Base-by-base conservation (phyloP, 2,888 invertebrate genomes). In the Willowsia nigromaculata region DNA sequence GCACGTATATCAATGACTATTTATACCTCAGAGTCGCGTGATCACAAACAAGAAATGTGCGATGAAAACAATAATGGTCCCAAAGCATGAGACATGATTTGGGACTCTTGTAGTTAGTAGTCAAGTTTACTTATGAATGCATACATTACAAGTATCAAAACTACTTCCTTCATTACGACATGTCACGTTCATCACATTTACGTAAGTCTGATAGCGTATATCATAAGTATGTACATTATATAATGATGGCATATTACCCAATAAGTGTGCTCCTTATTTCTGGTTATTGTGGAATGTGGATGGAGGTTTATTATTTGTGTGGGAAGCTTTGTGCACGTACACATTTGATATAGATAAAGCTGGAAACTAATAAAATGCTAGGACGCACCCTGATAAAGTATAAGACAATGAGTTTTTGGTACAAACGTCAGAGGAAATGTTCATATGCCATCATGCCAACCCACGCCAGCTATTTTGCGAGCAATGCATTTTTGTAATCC, bases 61-160 rank as follows among this genome's bases (percentile, higher is more conserved):
- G 33, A 43, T 53, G 33, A 53, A 53, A 76, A 40, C 47, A n/a
- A 30, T 76, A 81, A 88, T 83, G 74, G 76, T 68, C 40, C 15
- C 15, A 25, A 50, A 47, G 33, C 82, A 88, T 76, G 88, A 76
- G 62, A 47, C 68, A 50, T 81, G 71, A 87, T 81, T 86, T 65
- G 30, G 76, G 47, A 47, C 2, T 71, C 25, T 40, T 6, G n/a
- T 30, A 33, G 65, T 33, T 65, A 30, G n/a, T 3, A n/a, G 50
- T 50, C 3, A 15, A 50, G 50, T 3, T 3, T 15, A 50, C 9
- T 13, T 11, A 15, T 50, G 9, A 50, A 50, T n/a, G 5, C n/a
- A n/a, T 30, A n/a, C 33, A 33, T 6, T 22, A 22, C 7, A 71
- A 43, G 71, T 30, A 15, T 30, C 15, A 25, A n/a, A 40, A 43